Evolutionary conservation across 2,113 vertebrate genomes (phyloP).

Genomic region (Hydrochoerus hydrochaeris): DNA sequence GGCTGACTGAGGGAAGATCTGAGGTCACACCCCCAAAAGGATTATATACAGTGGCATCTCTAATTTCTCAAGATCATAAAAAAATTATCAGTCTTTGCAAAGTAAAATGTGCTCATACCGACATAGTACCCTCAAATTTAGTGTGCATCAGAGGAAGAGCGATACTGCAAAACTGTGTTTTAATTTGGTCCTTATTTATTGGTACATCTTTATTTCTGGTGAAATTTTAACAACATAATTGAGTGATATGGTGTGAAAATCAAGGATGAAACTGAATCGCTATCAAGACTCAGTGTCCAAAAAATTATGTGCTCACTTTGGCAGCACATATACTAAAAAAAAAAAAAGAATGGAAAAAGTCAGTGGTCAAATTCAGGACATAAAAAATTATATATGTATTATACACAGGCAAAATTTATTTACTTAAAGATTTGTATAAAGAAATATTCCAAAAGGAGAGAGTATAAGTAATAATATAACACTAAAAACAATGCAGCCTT

Average conservation of each 20-base stretch:
- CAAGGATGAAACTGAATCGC: background rate
- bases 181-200: slow-evolving; percentile 48
- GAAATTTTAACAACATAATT: background rate
- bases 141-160: slow-evolving; percentile 14
- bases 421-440: slow-evolving; percentile 25
- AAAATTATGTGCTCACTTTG: background rate
- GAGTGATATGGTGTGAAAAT: background rate
- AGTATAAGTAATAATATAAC: slow-evolving; percentile 20
- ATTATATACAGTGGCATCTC: slow-evolving; percentile 63
- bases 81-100: slow-evolving; percentile 67
- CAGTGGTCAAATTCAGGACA: slow-evolving; percentile 43
- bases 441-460: slow-evolving; percentile 24
- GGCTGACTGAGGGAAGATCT: slow-evolving; percentile 4
- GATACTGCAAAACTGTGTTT: background rate
- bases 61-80: slow-evolving; percentile 72
- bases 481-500: background rate
- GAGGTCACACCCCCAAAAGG: slow-evolving; percentile 15
- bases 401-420: background rate
- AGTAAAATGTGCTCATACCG: slow-evolving; percentile 17
- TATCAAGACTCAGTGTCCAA: slow-evolving; percentile 40
- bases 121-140: background rate
- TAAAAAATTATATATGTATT: slow-evolving; percentile 15
- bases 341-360: background rate
- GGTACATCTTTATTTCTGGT: background rate
- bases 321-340: background rate